Conservation (phyloP, 1,140 invertebrate species). For the Leptoteleia sp. region DNA sequence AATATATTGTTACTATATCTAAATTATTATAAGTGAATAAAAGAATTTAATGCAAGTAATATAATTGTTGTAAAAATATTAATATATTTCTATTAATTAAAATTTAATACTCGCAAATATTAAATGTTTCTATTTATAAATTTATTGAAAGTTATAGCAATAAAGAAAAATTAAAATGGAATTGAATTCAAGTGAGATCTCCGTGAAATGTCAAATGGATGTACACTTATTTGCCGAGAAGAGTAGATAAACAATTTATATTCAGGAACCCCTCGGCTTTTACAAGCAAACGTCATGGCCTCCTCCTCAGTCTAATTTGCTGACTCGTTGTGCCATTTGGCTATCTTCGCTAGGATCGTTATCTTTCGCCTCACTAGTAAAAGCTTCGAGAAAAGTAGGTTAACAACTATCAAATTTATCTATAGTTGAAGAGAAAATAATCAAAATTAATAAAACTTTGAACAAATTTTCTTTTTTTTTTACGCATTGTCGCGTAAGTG, state of each 20-base stretch:
- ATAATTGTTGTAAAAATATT: too few relatives aligned
- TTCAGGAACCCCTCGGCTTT: not conserved
- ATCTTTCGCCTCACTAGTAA: slow-evolving; percentile 21
- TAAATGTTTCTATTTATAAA: too few relatives aligned
- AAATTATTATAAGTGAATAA: too few relatives aligned
- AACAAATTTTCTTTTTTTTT: not conserved
- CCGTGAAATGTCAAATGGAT: not conserved
- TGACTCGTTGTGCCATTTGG: slow-evolving; percentile 31
- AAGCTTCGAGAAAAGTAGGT: slow-evolving; percentile 22
- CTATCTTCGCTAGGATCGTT: slow-evolving; percentile 18
- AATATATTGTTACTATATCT: too few relatives aligned
- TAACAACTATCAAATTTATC: slow-evolving; percentile 22
- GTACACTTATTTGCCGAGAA: not conserved
- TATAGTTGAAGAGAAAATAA: slow-evolving; percentile 2
- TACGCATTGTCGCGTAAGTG: too few relatives aligned
- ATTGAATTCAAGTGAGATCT: not conserved
- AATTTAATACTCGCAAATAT: too few relatives aligned
- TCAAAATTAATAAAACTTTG: not conserved
- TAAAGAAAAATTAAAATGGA: too few relatives aligned
- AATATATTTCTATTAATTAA: too few relatives aligned
- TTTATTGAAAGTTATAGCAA: too few relatives aligned
- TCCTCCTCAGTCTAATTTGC: slow-evolving; percentile 22
- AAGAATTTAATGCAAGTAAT: too few relatives aligned
- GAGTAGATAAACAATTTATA: slow-evolving; percentile 21
- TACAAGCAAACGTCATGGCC: slow-evolving; percentile 25